Evolutionary conservation across 2,888 invertebrate genomes (phyloP), one percentile per base, ranked within the genome.

Genomic region (Eupithecia inturbata): DNA sequence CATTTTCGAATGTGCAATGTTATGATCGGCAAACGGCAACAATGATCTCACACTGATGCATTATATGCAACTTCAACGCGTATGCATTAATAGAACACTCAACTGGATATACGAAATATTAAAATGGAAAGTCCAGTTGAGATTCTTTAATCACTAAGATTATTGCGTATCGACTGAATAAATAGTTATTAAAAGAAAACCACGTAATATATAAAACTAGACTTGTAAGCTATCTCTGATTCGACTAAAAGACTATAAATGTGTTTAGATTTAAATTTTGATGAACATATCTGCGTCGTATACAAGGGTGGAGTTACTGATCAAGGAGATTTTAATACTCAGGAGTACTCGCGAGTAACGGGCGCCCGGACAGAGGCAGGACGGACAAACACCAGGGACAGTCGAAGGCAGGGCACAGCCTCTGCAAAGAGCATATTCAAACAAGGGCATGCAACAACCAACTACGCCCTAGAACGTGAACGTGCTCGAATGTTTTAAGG

Each of bases 241-340:
- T 93, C 92, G 92, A 93, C 90, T 87, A 94, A 93, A 94, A 94
- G 94, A 94, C 94, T 94, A 92, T 87, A 84, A 89, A 89, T 86
- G 89, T 85, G 90, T 91, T 91, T 92, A 93, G 93, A 92, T 87
- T 92, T 89, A 90, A 93, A 91, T 87, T 90, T 92, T 91, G 91
- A 92, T 90, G 89, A 92, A 94, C 94, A 94, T 94, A 94, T 94
- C 94, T 91, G 88, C 89, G 88, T 90, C 88, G 91, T 92, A 92
- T 91, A 92, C 90, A 91, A 87, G 81, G 86, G 85, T 86, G 88
- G 87, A 88, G 87, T 88, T 88, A 87, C 82, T 82, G 91, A 91
- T 90, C 91, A 91, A 92, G 91, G 87, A 89, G 92, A 93, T n/a
- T n/a, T n/a, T 89, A 93, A 93, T 93, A 94, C 94, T 87, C 87